These are phyloP conservation scores for Cherax destructor DNA, from an alignment of 1,140 invertebrate species.

Conservation along the genomic window DNA sequence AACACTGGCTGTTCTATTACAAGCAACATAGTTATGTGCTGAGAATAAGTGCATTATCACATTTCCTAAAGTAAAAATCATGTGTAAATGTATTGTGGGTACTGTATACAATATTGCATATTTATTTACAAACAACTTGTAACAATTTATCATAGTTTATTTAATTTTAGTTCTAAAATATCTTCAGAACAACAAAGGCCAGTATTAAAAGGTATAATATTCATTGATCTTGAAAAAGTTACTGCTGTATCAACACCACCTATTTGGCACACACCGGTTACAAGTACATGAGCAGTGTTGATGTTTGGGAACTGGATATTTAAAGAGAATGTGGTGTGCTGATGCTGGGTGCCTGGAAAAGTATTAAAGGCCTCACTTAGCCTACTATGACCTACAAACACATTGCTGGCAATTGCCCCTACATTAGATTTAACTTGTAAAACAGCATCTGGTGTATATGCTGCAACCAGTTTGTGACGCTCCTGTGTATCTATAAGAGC, in stretches of 20 bases:
- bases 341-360: constrained; percentile 51
- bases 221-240: constrained; percentile 45
- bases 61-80: too few relatives aligned
- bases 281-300: constrained; percentile 17
- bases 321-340: constrained; percentile 55
- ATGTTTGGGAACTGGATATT: constrained; percentile 38
- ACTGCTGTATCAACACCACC: constrained; percentile 24
- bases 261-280: constrained; percentile 42
- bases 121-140: too few relatives aligned
- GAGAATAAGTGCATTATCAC: too few relatives aligned
- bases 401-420: constrained; percentile 13
- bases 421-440: constrained; percentile 47
- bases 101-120: too few relatives aligned
- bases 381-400: constrained; percentile 50
- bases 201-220: constrained; percentile 56
- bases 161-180: constrained; percentile 42
- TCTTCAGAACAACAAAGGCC: constrained; percentile 58
- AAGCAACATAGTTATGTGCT: too few relatives aligned
- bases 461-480: constrained; percentile 43
- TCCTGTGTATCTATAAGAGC: constrained; percentile 50
- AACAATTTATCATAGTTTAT: background rate
- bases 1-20: too few relatives aligned
- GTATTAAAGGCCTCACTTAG: constrained; percentile 26
- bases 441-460: constrained; percentile 63
- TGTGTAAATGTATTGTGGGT: too few relatives aligned